A percentile compares a stretch with the other conserved stretches of the same genome.
These are phyloP conservation scores for Ramphastos sulfuratus DNA, from an alignment of 2,113 vertebrate genomes.

Conservation along the genomic window DNA sequence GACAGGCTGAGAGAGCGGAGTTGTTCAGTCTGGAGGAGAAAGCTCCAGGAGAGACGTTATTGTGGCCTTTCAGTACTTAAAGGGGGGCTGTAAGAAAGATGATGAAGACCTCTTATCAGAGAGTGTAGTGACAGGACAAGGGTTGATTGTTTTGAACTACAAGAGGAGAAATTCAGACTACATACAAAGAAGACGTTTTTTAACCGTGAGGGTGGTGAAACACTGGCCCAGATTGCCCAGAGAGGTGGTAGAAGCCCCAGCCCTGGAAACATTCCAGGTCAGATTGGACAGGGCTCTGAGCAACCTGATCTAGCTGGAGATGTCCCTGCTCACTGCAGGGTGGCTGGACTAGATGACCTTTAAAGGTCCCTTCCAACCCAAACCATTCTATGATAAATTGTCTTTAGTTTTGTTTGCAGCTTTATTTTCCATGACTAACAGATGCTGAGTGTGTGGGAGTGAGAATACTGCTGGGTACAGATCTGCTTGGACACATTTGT, in stretches of 20 bases:
- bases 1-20: background rate
- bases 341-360: background rate
- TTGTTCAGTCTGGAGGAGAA: background rate
- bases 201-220: background rate
- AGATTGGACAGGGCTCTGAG: background rate
- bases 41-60: background rate
- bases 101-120: background rate
- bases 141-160: background rate
- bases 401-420: rapidly evolving
- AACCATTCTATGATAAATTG: background rate
- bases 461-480: background rate
- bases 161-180: background rate
- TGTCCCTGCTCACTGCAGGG: background rate
- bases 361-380: background rate
- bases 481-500: rapidly evolving
- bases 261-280: background rate
- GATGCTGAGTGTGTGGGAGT: rapidly evolving
- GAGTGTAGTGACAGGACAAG: background rate
- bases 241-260: background rate
- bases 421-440: background rate
- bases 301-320: background rate
- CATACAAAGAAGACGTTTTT: background rate
- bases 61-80: background rate
- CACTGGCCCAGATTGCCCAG: background rate
- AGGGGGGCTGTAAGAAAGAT: background rate